Evolutionary conservation across 2,888 invertebrate species (phyloP).

Genomic region (Phyto melanocephala): DNA sequence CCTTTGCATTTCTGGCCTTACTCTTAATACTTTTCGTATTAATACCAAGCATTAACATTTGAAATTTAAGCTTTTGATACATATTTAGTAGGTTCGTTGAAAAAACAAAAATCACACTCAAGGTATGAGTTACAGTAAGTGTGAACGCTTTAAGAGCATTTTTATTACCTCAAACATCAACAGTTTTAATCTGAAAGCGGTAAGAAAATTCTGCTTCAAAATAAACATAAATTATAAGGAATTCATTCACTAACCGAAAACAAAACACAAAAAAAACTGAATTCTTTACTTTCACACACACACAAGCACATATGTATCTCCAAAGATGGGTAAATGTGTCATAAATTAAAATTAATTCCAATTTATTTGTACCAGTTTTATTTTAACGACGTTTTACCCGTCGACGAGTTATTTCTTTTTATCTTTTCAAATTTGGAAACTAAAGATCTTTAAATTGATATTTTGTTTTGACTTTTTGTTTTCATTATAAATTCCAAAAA

Average conservation of each 20-base stretch:
- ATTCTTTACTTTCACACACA: background rate
- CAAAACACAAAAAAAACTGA: background rate
- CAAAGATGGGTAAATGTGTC: background rate
- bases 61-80: background rate
- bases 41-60: no score
- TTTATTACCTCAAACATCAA: background rate
- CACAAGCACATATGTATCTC: no score
- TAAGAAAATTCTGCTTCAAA: background rate
- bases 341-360: slow-evolving; percentile 61
- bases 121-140: background rate
- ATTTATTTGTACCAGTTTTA: slow-evolving; percentile 56
- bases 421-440: background rate
- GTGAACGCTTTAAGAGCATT: background rate
- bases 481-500: slow-evolving; percentile 35
- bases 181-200: background rate
- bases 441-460: slow-evolving; percentile 36
- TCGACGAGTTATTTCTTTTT: background rate
- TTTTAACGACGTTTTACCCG: background rate
- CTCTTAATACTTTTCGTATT: no score
- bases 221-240: background rate
- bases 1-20: no score
- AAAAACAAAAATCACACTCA: background rate
- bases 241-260: background rate
- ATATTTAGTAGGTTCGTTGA: background rate
- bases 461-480: slow-evolving; percentile 58